A percentile compares a stretch with the other conserved stretches of the same genome.
phyloP scores from a whole-genome alignment of 2,888 invertebrate species.

The Himalopsyche tibetana region DNA sequence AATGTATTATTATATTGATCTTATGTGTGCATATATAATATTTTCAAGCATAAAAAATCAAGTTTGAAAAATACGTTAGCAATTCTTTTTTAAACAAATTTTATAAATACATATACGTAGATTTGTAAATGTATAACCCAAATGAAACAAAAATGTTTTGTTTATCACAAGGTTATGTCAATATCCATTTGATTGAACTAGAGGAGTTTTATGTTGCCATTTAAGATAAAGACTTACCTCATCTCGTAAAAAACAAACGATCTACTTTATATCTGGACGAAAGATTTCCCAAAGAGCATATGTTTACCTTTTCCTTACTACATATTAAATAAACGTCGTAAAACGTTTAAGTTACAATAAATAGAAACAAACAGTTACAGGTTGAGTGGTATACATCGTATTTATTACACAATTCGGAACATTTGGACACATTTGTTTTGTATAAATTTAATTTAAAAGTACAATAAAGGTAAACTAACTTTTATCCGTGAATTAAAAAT shows the following conservation, averaged over 20 bases:
- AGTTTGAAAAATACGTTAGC: too few species aligned
- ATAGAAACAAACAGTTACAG: slow-evolving; percentile 10
- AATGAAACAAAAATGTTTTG: slow-evolving; percentile 12
- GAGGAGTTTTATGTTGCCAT: slow-evolving; percentile 29
- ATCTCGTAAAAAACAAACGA: slow-evolving; percentile 59
- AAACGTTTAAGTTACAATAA: slow-evolving; percentile 30
- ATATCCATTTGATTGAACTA: slow-evolving; percentile 30
- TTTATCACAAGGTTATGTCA: slow-evolving; percentile 16
- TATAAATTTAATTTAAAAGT: too few species aligned
- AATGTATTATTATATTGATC: too few species aligned
- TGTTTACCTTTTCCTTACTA: slow-evolving; percentile 56
- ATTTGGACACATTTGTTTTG: neutral
- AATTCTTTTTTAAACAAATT: too few species aligned
- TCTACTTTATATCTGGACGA: slow-evolving; percentile 51
- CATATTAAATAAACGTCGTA: slow-evolving; percentile 30
- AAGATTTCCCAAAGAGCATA: slow-evolving; percentile 34
- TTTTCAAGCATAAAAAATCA: too few species aligned
- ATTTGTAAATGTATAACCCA: neutral
- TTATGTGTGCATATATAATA: too few species aligned
- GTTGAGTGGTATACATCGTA: neutral
- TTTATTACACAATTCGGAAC: neutral
- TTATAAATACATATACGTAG: too few species aligned
- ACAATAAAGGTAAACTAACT: too few species aligned
- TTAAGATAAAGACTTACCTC: slow-evolving; percentile 41
- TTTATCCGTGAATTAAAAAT: too few species aligned